Evolutionary conservation across 2,797 vertebrate species (phyloP).

Genomic region (Aldrovandia affinis): DNA sequence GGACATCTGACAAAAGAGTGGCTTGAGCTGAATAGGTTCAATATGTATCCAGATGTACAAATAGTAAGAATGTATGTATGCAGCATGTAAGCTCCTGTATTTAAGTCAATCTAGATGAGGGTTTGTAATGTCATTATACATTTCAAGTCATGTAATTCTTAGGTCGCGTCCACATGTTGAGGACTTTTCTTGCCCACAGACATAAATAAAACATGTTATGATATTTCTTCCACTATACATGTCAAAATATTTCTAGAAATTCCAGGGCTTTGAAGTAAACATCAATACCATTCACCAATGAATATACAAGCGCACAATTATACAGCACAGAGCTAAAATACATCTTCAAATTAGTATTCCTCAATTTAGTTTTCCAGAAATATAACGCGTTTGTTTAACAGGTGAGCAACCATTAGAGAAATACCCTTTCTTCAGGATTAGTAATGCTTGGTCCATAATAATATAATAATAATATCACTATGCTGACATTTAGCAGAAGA

Average conservation of each 20-base stretch:
- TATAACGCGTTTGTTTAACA: not conserved
- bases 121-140: not conserved
- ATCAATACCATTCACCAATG: not conserved
- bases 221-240: too few relatives aligned
- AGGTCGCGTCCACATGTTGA: not conserved
- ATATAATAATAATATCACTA: too few relatives aligned
- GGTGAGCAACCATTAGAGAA: not conserved
- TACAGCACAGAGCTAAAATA: not conserved
- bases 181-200: not conserved
- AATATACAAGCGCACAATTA: not conserved
- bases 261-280: not conserved
- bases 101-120: too few relatives aligned
- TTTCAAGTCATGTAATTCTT: not conserved
- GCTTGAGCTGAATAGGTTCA: too few relatives aligned
- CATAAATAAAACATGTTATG: too few relatives aligned
- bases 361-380: not conserved
- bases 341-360: not conserved
- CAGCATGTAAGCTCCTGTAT: too few relatives aligned
- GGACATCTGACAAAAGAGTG: too few relatives aligned
- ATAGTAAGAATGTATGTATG: too few relatives aligned
- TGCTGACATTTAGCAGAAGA: not conserved
- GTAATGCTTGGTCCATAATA: not conserved
- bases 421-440: not conserved
- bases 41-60: too few relatives aligned
- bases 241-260: too few relatives aligned